Conservation (phyloP, 2,113 vertebrate species). For the Callocephalon fimbriatum region DNA sequence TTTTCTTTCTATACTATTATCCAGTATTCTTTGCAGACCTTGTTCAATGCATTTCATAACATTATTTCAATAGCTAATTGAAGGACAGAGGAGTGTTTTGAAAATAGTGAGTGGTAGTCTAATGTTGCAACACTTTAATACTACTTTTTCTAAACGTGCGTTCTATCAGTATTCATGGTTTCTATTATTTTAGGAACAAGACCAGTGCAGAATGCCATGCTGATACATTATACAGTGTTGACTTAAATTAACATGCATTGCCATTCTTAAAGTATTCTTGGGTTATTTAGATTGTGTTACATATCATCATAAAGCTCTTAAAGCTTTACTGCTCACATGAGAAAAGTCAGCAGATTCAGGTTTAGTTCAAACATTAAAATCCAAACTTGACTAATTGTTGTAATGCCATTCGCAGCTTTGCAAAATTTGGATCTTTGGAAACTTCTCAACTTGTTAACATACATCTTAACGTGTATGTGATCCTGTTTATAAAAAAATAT, state of each 20-base stretch:
- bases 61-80: neutral
- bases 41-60: neutral
- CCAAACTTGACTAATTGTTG: neutral
- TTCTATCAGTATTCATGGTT: neutral
- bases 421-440: neutral
- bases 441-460: neutral
- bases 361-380: neutral
- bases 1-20: neutral
- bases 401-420: neutral
- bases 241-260: neutral
- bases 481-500: neutral
- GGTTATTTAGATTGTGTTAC: neutral
- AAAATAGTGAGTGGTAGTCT: neutral
- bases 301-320: neutral
- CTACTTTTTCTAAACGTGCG: neutral
- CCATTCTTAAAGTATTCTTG: neutral
- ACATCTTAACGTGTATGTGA: neutral
- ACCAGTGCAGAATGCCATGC: neutral
- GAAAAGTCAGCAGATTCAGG: neutral
- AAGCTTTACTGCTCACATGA: neutral
- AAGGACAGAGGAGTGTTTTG: neutral
- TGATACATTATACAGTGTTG: neutral
- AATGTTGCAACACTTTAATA: neutral
- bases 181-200: neutral
- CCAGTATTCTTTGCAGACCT: neutral